Conservation (phyloP, 2,888 invertebrate species). For the Metalampra italica region DNA sequence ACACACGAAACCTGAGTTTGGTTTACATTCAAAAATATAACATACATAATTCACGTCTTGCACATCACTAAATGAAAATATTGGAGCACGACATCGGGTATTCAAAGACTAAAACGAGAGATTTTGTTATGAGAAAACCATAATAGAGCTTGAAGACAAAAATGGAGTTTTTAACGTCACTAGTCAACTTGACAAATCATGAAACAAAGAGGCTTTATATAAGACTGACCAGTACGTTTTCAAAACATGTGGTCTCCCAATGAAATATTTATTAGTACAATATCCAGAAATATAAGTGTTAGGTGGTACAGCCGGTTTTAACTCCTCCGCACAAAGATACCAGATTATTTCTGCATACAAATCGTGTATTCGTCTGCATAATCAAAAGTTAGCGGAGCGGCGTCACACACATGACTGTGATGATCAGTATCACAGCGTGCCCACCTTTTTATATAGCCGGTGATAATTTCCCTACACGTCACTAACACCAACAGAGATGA, state of each 20-base stretch:
- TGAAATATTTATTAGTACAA: no score
- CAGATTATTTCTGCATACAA: not conserved
- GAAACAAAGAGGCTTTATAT: not conserved
- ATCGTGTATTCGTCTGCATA: not conserved
- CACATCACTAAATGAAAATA: not conserved
- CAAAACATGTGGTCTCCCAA: no score
- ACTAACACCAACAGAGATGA: conserved; percentile 19
- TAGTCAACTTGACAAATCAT: not conserved
- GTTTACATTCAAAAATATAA: not conserved
- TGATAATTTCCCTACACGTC: conserved; percentile 66
- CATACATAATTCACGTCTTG: not conserved
- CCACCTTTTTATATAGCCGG: conserved; percentile 57
- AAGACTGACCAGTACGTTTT: no score
- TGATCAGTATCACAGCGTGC: conserved; percentile 53
- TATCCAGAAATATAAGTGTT: no score
- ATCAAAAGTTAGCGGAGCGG: not conserved
- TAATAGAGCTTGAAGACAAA: not conserved
- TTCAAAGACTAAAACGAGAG: not conserved
- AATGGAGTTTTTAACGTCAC: not conserved
- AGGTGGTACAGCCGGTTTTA: no score
- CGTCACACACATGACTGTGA: conserved; percentile 9
- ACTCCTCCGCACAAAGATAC: not conserved
- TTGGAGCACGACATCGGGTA: not conserved
- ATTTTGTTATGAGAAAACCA: not conserved
- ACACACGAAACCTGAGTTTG: not conserved